These are phyloP conservation scores for Lordiphosa stackelbergi DNA, from an alignment of 1,140 invertebrate species.

Conservation along the genomic window DNA sequence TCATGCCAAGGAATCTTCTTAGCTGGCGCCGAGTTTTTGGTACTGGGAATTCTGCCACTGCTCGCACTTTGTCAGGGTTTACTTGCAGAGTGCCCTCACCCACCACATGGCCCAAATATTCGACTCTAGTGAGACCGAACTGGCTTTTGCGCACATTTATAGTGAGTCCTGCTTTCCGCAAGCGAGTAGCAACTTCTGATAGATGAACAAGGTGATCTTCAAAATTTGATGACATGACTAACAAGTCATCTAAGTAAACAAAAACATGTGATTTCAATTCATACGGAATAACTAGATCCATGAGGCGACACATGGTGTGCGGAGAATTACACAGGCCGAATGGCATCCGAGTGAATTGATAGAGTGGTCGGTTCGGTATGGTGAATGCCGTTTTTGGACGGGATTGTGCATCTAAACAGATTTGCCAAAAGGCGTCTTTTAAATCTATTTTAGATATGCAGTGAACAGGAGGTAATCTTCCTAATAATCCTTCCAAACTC, in stretches of 20 bases:
- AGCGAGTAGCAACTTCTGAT: not conserved
- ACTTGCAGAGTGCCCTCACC: too few species aligned
- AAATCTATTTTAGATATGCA: not conserved
- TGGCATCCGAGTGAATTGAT: too few species aligned
- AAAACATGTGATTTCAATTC: not conserved
- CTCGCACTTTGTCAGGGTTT: too few species aligned
- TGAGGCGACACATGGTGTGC: not conserved
- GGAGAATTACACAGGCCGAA: too few species aligned
- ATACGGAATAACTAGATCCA: not conserved
- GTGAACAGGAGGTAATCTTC: slow-evolving; percentile 1
- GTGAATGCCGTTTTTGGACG: too few species aligned
- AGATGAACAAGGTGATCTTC: not conserved
- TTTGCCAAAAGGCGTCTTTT: too few species aligned
- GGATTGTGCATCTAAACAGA: too few species aligned
- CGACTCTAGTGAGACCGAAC: not conserved
- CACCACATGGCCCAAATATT: too few species aligned
- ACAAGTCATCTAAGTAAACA: slow-evolving; percentile 2
- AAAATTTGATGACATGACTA: not conserved
- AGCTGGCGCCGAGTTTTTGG: not conserved
- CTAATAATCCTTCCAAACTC: not conserved
- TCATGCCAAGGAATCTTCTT: not conserved
- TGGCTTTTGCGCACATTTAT: slow-evolving; percentile 1
- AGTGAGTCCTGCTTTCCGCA: not conserved
- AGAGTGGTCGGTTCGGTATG: too few species aligned
- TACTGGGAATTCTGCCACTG: not conserved